These are phyloP conservation scores for Passerculus sandwichensis DNA, from an alignment of 2,797 vertebrate genomes.

Conservation along the genomic window DNA sequence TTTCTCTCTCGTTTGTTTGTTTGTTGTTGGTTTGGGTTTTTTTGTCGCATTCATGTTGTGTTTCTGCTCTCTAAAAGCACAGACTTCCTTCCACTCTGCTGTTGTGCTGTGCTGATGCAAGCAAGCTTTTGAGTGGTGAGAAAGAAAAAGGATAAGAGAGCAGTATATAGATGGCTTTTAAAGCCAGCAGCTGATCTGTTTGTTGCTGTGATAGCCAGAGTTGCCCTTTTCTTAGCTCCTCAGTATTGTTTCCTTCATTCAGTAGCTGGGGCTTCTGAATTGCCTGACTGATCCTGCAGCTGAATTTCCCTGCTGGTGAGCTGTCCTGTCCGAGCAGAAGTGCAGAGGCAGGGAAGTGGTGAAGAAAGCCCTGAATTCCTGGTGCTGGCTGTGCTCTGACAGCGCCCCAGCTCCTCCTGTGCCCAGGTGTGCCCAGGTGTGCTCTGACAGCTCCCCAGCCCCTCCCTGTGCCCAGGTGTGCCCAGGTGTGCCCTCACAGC, in stretches of 20 bases:
- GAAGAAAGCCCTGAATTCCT: background rate
- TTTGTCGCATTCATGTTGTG: background rate
- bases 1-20: background rate
- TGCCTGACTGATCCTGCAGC: background rate
- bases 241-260: background rate
- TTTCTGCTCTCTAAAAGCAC: background rate
- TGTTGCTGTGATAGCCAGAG: background rate
- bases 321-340: background rate
- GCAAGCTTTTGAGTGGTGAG: background rate
- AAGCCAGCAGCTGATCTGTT: background rate
- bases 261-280: fast-evolving
- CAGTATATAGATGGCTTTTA: background rate
- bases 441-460: too few species aligned
- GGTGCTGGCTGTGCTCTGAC: fast-evolving
- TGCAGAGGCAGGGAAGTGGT: background rate
- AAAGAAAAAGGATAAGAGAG: background rate
- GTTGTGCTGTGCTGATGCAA: background rate
- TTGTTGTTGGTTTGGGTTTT: background rate
- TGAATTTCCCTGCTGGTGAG: background rate
- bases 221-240: background rate
- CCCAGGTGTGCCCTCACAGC: too few species aligned
- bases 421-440: too few species aligned
- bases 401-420: background rate
- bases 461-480: too few species aligned
- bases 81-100: background rate